Base-by-base conservation (phyloP, 1,140 invertebrate genomes). In the Microplitis demolitor region DNA sequence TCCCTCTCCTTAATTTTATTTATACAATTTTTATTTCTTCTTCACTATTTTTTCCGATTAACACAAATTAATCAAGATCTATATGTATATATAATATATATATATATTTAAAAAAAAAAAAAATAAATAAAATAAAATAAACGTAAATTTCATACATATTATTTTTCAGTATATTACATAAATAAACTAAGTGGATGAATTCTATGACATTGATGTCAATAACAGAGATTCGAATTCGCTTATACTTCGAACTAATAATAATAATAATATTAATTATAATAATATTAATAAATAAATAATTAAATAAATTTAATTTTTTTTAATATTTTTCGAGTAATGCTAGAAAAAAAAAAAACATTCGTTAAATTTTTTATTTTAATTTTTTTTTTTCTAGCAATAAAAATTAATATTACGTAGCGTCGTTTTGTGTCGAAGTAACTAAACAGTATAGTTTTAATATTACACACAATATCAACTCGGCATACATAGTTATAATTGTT, bases 401-500 rank as follows among this genome's bases (percentile, higher is more conserved):
- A 35, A 58, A 71, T 37, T 75, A 51, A 68, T 24, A 24, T 77
- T 80, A 75, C 79, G 77, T 82, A 78, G 81, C 78, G 71, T 13
- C n/a, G 53, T 69, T 60, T 71, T 56, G 56, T 74, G 76, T 83
- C 78, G 77, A 72, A 8, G 6, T 45, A 79, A 78, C 76, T 79
- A 54, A 84, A 84, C 79, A 78, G n/a, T n/a, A 77, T 84, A 84
- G 80, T 82, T 82, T 80, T 83, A 85, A 85, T 83, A 85, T 84
- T 86, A 87, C 84, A 86, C 83, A 87, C 83, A 81, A 84, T 86
- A 85, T 83, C 85, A 85, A 86, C 81, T 83, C 24, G 77, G 86
- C 85, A 83, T 83, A 81, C 83, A 80, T 84, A 58, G 34, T 79
- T 81, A 82, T 85, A 76, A 77, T 80, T 78, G 79, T 80, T 83